These are phyloP conservation scores for Sinonovacula constricta DNA, from an alignment of 1,140 invertebrate genomes.

Conservation along the genomic window DNA sequence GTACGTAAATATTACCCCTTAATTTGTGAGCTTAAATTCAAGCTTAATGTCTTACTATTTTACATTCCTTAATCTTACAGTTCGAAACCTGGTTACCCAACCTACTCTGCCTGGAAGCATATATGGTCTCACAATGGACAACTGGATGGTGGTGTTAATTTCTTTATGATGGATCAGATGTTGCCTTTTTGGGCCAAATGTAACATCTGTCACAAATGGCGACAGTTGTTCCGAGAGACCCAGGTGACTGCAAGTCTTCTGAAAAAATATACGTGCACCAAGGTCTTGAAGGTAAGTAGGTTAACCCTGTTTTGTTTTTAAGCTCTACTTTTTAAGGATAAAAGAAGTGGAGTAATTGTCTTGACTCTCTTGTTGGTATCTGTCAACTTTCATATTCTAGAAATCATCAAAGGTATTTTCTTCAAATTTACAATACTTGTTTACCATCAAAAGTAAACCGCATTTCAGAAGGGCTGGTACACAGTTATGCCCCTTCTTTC, in stretches of 20 bases:
- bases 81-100: conserved; percentile 74
- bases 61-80: conserved; percentile 55
- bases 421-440: too few species aligned
- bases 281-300: conserved; percentile 32
- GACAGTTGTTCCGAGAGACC: conserved; percentile 65
- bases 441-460: too few species aligned
- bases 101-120: conserved; percentile 75
- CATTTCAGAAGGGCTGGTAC: too few species aligned
- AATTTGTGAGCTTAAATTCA: too few species aligned
- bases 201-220: conserved; percentile 75
- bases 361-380: not conserved
- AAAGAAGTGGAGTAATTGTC: not conserved
- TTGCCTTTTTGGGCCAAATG: conserved; percentile 79
- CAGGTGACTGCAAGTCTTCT: conserved; percentile 68
- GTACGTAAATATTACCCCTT: too few species aligned
- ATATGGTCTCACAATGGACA: conserved; percentile 73
- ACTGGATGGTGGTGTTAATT: conserved; percentile 67
- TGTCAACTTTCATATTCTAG: too few species aligned
- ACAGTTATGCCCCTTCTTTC: too few species aligned
- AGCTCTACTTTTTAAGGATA: not conserved
- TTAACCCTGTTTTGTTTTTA: too few species aligned
- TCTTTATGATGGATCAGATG: conserved; percentile 73
- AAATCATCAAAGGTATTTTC: too few species aligned
- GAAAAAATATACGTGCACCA: conserved; percentile 69
- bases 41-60: too few species aligned